A percentile compares a stretch with the other conserved stretches of the same genome.
These are phyloP conservation scores for Centropyge bicolor DNA, from an alignment of 2,797 vertebrate species.

Conservation along the genomic window DNA sequence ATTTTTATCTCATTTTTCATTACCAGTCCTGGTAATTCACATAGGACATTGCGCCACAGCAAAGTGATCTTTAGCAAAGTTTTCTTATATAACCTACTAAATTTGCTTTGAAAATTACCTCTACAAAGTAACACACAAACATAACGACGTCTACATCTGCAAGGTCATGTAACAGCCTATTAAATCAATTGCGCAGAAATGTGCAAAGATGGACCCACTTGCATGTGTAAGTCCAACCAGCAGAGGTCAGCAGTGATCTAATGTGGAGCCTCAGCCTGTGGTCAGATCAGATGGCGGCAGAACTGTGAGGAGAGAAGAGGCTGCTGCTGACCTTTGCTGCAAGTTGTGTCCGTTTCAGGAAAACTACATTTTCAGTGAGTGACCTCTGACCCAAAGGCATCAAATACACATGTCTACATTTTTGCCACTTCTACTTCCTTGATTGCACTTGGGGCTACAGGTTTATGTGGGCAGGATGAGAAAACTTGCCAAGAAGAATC, in stretches of 20 bases:
- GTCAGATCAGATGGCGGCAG: conserved; percentile 1
- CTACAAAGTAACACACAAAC: neutral
- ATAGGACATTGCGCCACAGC: neutral
- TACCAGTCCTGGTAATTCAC: neutral
- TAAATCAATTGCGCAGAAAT: neutral
- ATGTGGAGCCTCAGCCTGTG: neutral
- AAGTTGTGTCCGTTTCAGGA: conserved; percentile 31
- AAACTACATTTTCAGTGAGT: neutral
- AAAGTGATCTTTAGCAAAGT: neutral
- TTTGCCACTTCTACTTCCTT: neutral
- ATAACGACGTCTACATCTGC: neutral
- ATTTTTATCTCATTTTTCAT: neutral
- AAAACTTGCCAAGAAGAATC: too few relatives aligned
- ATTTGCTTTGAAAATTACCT: neutral
- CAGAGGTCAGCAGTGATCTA: conserved; percentile 69
- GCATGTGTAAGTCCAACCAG: conserved; percentile 55
- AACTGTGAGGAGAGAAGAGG: neutral
- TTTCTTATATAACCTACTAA: neutral
- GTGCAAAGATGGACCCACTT: neutral
- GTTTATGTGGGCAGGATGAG: too few relatives aligned
- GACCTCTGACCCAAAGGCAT: neutral
- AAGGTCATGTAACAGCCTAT: neutral
- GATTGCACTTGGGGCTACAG: neutral
- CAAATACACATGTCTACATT: neutral
- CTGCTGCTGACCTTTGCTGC: conserved; percentile 20